Evolutionary conservation across 1,140 invertebrate genomes (phyloP), one percentile per base, ranked within the genome.

Genomic region (Drosophila rufa): DNA sequence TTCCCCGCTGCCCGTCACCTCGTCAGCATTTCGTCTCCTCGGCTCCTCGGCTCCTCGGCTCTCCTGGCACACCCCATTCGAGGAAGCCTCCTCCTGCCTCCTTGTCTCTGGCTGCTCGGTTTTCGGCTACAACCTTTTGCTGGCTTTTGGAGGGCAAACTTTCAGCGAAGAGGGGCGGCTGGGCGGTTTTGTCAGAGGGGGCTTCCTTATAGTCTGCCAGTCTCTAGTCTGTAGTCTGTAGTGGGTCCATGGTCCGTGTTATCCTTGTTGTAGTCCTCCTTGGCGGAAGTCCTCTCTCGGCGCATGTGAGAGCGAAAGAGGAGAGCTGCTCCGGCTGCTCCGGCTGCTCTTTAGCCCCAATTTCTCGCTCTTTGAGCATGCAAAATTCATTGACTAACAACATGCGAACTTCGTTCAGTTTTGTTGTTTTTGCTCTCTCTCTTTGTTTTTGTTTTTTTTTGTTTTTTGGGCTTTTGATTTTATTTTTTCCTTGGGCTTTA

Each of bases 361-460:
- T 64, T 46, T 64, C 67, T 43, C 25, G 36, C 79, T 50, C 61
- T 43, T 14, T 67, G 66, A 53, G 70, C 80, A 87, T 87, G 73
- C 87, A 75, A 80, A 84, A 87, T 87, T 87, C 84, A 87, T 87
- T 87, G 84, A 87, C 84, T 83, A 87, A 83, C 84, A 89, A 83
- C 65, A 76, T 78, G 82, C 57, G 46, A 75, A 83, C 45, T 77
- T 80, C 76, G 80, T 80, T 83, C 57, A 83, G 80, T 83, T 82
- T 75, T 33, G 51, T 27, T 36, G 48, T 51, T 27, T 43, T 22
- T 17, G 22, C 38, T 61, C 22, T 40, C 25, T 36, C 12, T 55
- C 22, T 25, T 2, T 25, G 0, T 25, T 65, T 45, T 22, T 22
- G 56, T 78, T 61, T 45, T 45, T 27, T n/a, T n/a, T 62, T 53